These are phyloP conservation scores for Callipepla californica DNA, from an alignment of 2,113 vertebrate genomes.

Conservation along the genomic window DNA sequence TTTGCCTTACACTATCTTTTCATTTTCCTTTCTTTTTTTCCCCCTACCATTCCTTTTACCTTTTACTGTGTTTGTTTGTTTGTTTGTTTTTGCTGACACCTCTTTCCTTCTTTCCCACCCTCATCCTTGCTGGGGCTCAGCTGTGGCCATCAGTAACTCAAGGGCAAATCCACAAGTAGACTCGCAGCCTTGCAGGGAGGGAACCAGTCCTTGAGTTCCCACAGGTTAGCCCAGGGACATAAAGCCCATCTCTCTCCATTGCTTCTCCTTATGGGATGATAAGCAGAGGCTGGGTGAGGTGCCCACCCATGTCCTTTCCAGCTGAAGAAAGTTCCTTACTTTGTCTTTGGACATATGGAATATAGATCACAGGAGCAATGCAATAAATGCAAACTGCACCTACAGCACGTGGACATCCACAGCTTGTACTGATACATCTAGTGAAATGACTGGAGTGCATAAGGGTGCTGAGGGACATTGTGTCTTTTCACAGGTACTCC, in stretches of 20 bases:
- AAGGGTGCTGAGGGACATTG: neutral
- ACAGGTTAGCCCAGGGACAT: neutral
- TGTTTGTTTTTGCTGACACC: neutral
- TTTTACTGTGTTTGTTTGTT: neutral
- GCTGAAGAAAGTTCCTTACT: neutral
- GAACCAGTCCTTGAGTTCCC: neutral
- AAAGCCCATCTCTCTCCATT: neutral
- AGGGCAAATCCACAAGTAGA: neutral
- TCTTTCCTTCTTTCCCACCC: neutral
- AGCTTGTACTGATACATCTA: accelerated
- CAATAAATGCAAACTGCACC: neutral
- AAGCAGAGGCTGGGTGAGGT: neutral
- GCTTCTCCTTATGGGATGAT: neutral
- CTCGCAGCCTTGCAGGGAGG: neutral
- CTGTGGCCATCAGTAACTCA: neutral
- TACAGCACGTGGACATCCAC: neutral
- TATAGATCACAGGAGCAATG: neutral
- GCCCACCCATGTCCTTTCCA: neutral
- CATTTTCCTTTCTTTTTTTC: neutral
- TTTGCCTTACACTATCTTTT: neutral
- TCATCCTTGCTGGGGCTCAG: neutral
- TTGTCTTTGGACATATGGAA: neutral
- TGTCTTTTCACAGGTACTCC: neutral
- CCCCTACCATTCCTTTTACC: neutral
- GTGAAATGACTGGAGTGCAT: neutral